Evolutionary conservation across 1,140 invertebrate genomes (phyloP).

Genomic region (Cherax destructor): DNA sequence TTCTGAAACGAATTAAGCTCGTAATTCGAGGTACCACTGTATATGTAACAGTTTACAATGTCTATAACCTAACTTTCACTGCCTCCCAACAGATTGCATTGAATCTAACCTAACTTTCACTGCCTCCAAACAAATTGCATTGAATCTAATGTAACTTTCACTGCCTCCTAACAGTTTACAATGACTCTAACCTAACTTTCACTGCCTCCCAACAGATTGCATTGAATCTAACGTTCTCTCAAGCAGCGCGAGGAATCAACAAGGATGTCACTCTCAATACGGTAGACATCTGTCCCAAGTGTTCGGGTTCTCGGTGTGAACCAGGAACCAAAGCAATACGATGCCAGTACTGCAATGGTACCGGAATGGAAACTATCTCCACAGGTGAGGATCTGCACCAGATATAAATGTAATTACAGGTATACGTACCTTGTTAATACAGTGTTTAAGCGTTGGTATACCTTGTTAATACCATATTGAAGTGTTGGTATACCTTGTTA

Average conservation of each 20-base stretch:
- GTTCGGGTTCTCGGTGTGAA: constrained; percentile 88
- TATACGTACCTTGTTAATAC: neutral
- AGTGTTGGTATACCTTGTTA: too few relatives aligned
- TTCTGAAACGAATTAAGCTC: too few relatives aligned
- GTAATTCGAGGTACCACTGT: too few relatives aligned
- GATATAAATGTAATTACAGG: neutral
- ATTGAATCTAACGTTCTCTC: constrained; percentile 94
- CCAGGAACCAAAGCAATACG: constrained; percentile 89
- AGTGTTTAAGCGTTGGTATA: too few relatives aligned
- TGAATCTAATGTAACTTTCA: too few relatives aligned
- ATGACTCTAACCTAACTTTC: too few relatives aligned
- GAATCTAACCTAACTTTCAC: too few relatives aligned
- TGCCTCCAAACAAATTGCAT: too few relatives aligned
- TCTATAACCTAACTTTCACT: too few relatives aligned
- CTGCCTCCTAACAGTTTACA: too few relatives aligned
- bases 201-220: constrained; percentile 78
- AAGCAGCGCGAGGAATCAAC: constrained; percentile 96
- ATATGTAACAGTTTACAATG: too few relatives aligned
- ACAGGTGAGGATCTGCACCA: constrained; percentile 77
- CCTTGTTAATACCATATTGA: too few relatives aligned
- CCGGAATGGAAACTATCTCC: constrained; percentile 94
- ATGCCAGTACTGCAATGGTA: constrained; percentile 97
- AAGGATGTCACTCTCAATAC: constrained; percentile 95
- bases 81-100: neutral
- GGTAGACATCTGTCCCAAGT: constrained; percentile 93